These are phyloP conservation scores for Elysia crispata DNA, from an alignment of 2,888 invertebrate species.

Conservation along the genomic window DNA sequence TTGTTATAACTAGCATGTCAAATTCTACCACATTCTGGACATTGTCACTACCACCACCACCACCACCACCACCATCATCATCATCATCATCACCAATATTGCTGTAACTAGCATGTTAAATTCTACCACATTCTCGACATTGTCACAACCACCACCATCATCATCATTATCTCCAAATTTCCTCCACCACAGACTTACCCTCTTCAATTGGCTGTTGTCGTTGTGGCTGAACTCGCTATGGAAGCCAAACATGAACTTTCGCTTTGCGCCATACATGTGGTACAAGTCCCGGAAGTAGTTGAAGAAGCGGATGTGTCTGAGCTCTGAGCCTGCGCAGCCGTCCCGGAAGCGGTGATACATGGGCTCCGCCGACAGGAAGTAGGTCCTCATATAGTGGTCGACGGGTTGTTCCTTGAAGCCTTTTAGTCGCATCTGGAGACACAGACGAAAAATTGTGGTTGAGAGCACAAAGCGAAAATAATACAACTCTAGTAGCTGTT, in stretches of 20 bases:
- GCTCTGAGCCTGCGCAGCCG: conserved; percentile 82
- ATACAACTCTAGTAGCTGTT: not conserved
- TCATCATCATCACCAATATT: too few relatives aligned
- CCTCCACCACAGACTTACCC: conserved; percentile 58
- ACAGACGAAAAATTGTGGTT: not conserved
- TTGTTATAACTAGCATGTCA: too few relatives aligned
- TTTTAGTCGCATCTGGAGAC: conserved; percentile 76
- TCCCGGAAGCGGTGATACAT: conserved; percentile 45
- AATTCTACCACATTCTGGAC: too few relatives aligned
- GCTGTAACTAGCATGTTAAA: too few relatives aligned
- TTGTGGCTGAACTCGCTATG: conserved; percentile 93
- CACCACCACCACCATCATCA: too few relatives aligned
- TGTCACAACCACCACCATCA: not conserved
- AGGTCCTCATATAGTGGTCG: conserved; percentile 92
- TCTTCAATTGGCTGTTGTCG: conserved; percentile 87
- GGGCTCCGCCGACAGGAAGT: conserved; percentile 82
- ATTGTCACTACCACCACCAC: too few relatives aligned
- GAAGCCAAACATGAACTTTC: conserved; percentile 91
- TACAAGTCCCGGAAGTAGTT: conserved; percentile 80
- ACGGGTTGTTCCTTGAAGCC: conserved; percentile 91
- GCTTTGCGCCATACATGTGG: conserved; percentile 83
- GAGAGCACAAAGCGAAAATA: not conserved
- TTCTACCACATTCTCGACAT: too few relatives aligned
- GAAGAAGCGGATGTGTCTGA: conserved; percentile 81
- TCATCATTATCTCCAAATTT: not conserved